Conservation (phyloP, 2,888 invertebrate species). For the Pimpla rufipes region DNA sequence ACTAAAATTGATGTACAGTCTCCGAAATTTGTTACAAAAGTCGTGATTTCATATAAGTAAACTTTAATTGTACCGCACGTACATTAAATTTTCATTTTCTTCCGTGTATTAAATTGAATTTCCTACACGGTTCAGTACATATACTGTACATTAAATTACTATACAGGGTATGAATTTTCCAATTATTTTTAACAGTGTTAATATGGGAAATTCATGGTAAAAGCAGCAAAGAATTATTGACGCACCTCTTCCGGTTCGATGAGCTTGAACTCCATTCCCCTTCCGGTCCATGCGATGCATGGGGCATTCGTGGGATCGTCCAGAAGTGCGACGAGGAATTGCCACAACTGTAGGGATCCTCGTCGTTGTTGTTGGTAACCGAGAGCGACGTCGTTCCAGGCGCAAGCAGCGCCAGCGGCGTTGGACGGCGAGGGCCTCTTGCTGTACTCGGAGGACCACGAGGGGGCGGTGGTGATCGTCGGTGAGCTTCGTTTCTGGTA, state of each 20-base stretch:
- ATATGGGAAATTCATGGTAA: too few relatives aligned
- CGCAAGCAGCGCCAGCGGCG: slow-evolving; percentile 69
- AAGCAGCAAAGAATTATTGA: background rate
- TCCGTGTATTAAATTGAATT: too few relatives aligned
- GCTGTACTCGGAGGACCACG: slow-evolving; percentile 80
- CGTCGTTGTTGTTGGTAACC: slow-evolving; percentile 88
- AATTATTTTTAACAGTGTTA: too few relatives aligned
- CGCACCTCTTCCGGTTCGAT: slow-evolving; percentile 96
- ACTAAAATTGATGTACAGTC: too few relatives aligned
- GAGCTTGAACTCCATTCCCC: slow-evolving; percentile 97
- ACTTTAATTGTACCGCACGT: too few relatives aligned
- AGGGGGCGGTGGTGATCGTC: slow-evolving; percentile 65
- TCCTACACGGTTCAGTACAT: too few relatives aligned
- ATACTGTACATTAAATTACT: too few relatives aligned
- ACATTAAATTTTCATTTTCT: too few relatives aligned
- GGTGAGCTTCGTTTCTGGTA: slow-evolving; percentile 80
- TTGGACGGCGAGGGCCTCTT: slow-evolving; percentile 78
- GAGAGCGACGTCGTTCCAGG: slow-evolving; percentile 80
- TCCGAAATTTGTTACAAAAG: too few relatives aligned
- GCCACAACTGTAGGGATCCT: slow-evolving; percentile 97
- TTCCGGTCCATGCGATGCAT: slow-evolving; percentile 97
- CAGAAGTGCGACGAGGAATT: slow-evolving; percentile 94
- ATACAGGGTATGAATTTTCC: too few relatives aligned
- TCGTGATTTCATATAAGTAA: too few relatives aligned
- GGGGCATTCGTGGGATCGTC: slow-evolving; percentile 91